These are phyloP conservation scores for Lerema accius DNA, from an alignment of 1,140 invertebrate species.

Conservation along the genomic window DNA sequence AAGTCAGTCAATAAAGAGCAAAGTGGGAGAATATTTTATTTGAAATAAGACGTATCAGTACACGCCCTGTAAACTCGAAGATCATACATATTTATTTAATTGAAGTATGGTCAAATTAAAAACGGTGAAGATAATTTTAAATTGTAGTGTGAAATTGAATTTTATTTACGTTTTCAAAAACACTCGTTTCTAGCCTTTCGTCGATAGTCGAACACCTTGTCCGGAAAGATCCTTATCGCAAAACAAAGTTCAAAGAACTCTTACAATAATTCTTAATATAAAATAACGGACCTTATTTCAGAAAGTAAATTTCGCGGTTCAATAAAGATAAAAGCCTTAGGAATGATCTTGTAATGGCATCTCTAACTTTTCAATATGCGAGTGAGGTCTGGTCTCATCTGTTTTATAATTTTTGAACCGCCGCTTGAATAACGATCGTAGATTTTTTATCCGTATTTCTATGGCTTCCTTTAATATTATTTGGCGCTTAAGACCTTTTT, in stretches of 20 bases:
- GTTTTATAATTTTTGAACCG: neutral
- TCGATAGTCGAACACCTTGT: neutral
- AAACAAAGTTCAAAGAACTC: neutral
- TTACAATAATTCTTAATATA: slow-evolving; percentile 1
- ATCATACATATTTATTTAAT: too few species aligned
- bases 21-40: too few species aligned
- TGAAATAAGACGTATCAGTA: too few species aligned
- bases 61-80: too few species aligned
- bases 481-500: too few species aligned
- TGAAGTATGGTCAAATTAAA: too few species aligned
- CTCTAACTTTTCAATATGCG: neutral
- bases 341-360: neutral
- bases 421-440: neutral
- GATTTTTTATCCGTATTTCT: neutral
- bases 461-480: neutral
- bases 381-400: neutral
- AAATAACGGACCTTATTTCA: neutral
- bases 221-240: neutral
- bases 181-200: neutral
- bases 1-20: too few species aligned
- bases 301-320: slow-evolving; percentile 2
- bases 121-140: too few species aligned
- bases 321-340: slow-evolving; percentile 1
- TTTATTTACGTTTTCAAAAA: neutral
- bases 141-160: too few species aligned